phyloP scores from a whole-genome alignment of 2,797 vertebrate species.

The Coracias cyanogaster region DNA sequence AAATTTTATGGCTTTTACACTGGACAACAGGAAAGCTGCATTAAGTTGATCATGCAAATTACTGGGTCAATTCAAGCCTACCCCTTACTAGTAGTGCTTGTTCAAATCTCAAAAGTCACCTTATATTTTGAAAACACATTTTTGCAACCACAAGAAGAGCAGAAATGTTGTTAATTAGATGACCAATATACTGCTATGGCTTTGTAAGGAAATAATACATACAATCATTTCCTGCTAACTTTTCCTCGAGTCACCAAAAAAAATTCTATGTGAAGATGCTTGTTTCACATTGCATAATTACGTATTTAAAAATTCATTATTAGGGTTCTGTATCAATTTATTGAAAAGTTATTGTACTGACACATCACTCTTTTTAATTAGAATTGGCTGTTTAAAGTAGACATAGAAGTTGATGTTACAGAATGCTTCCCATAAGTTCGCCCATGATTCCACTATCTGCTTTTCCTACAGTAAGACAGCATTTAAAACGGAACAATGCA shows the following conservation, averaged over 20 bases:
- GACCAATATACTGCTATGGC: neutral
- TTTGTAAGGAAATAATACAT: neutral
- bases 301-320: neutral
- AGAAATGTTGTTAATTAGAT: neutral
- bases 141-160: neutral
- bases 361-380: neutral
- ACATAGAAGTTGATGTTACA: neutral
- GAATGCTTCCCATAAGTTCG: neutral
- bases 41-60: neutral
- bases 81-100: neutral
- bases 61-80: neutral
- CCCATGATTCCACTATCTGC: neutral
- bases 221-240: neutral
- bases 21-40: neutral
- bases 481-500: neutral
- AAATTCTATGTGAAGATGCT: neutral
- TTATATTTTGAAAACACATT: neutral
- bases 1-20: neutral
- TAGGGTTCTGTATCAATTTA: neutral
- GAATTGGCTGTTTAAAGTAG: neutral
- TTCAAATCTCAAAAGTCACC: neutral
- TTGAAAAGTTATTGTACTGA: neutral
- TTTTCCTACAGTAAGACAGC: neutral
- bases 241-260: neutral
- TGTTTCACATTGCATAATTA: neutral